Conservation (phyloP, 37 sponge, comb jelly and placozoan species). For the Haliclona indistincta region DNA sequence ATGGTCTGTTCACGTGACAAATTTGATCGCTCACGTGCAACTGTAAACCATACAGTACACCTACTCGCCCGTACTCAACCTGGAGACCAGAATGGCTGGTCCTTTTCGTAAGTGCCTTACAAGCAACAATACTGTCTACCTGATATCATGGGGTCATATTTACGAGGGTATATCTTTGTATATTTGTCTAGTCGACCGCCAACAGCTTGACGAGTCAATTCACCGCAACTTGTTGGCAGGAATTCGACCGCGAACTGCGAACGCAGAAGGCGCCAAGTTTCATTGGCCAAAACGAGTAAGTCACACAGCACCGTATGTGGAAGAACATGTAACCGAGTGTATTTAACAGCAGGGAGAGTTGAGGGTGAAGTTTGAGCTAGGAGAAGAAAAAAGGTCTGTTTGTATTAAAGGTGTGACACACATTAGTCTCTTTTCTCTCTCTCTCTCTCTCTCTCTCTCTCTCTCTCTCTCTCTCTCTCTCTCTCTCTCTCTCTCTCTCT, state of each 20-base stretch:
- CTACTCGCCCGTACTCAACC: no score
- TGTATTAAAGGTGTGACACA: neutral
- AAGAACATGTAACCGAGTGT: neutral
- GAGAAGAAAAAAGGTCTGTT: constrained; percentile 64
- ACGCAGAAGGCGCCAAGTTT: neutral
- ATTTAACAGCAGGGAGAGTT: constrained; percentile 18
- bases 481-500: neutral
- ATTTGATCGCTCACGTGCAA: no score
- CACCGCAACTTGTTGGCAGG: constrained; percentile 55
- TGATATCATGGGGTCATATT: no score
- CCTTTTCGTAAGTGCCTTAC: no score
- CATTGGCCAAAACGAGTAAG: constrained; percentile 27
- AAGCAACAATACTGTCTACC: no score
- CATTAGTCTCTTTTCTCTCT: neutral
- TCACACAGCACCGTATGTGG: neutral
- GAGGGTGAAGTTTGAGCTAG: constrained; percentile 66
- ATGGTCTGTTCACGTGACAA: no score
- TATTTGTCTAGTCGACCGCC: no score
- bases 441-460: neutral
- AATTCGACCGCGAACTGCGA: constrained; percentile 12
- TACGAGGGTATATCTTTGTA: no score
- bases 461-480: neutral
- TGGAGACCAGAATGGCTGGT: no score
- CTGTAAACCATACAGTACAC: no score
- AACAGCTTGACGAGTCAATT: constrained; percentile 34